Percentiles rank a stretch among this genome's conserved stretches.
These are phyloP conservation scores for Hemicordylus capensis DNA, from an alignment of 2,113 vertebrate genomes.

Conservation along the genomic window DNA sequence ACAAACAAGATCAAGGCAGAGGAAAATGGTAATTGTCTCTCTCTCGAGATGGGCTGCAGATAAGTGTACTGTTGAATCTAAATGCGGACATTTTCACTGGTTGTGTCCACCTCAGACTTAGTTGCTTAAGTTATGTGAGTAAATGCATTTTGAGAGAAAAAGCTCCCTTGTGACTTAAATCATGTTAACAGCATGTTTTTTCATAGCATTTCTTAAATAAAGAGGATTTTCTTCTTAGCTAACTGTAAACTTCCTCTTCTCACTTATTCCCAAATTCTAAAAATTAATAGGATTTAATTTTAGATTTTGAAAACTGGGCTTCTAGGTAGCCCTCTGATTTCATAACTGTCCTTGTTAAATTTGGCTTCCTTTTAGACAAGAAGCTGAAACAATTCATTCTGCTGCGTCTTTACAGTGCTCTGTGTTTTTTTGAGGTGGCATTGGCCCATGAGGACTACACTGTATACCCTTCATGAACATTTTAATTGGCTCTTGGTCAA, in stretches of 20 bases:
- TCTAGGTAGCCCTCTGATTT: rapidly evolving
- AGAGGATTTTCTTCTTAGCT: neutral
- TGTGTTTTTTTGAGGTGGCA: neutral
- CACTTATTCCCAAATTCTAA: neutral
- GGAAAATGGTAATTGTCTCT: constrained; percentile 94
- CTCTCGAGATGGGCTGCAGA: constrained; percentile 88
- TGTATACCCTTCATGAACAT: neutral
- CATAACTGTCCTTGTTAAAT: neutral
- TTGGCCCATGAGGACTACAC: no score
- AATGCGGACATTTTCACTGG: constrained; percentile 80
- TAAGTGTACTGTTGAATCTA: constrained; percentile 81
- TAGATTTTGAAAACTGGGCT: neutral
- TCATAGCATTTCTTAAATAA: no score
- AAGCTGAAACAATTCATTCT: neutral
- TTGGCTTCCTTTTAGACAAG: neutral
- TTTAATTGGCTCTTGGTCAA: no score
- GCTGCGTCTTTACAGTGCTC: neutral
- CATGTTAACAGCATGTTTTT: constrained; percentile 24
- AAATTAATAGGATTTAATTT: neutral
- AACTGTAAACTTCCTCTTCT: neutral
- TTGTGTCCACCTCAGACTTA: constrained; percentile 71
- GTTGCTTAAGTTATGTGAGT: constrained; percentile 47
- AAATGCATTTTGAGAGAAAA: constrained; percentile 56
- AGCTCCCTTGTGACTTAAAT: constrained; percentile 47
- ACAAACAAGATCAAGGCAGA: constrained; percentile 98